Conservation (phyloP, 23 tunicate species). For the Trididemnum miniatum region DNA sequence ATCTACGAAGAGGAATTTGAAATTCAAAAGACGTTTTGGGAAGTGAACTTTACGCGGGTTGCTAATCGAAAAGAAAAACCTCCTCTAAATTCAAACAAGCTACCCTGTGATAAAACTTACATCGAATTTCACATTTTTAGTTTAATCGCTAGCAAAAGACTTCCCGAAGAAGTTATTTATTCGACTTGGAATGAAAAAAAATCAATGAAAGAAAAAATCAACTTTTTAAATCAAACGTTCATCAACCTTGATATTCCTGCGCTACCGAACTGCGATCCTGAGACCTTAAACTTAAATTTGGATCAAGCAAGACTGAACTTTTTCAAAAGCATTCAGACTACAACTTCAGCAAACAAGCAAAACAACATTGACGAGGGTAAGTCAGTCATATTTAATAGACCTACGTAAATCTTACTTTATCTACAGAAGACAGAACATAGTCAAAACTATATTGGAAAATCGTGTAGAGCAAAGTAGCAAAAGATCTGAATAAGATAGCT, state of each 20-base stretch:
- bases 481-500: too few relatives aligned
- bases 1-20: neutral
- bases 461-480: too few relatives aligned
- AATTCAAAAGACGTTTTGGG: neutral
- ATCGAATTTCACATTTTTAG: neutral
- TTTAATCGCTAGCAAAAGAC: neutral
- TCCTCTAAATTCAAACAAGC: neutral
- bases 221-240: constrained; percentile 8
- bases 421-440: too few relatives aligned
- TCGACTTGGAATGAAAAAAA: constrained; percentile 2
- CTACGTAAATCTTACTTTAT: too few relatives aligned
- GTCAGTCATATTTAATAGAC: too few relatives aligned
- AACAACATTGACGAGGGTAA: too few relatives aligned
- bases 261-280: neutral
- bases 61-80: neutral
- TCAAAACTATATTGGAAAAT: too few relatives aligned
- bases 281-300: neutral
- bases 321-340: too few relatives aligned
- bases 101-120: neutral
- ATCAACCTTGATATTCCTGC: neutral
- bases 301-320: neutral
- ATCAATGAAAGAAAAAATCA: neutral
- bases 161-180: neutral
- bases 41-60: neutral
- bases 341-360: too few relatives aligned